Evolutionary conservation across 2,888 invertebrate genomes (phyloP).

Genomic region (Plusia festucae): DNA sequence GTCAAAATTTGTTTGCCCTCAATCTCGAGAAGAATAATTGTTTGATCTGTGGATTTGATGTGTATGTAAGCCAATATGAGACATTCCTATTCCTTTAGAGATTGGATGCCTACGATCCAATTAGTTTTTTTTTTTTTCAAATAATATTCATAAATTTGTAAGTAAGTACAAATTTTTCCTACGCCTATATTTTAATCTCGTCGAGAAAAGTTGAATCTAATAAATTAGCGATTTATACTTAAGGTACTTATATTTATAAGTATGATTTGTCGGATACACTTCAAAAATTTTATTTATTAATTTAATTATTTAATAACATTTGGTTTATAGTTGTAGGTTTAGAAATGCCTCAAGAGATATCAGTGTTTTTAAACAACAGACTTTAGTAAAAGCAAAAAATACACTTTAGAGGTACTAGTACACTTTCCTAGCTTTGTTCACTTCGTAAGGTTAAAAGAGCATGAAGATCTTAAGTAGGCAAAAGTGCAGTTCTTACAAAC

Average conservation of each 20-base stretch:
- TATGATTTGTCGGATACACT: too few species aligned
- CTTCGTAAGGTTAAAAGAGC: constrained; percentile 36
- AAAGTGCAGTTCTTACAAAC: constrained; percentile 44
- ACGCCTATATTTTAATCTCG: too few species aligned
- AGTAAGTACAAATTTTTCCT: too few species aligned
- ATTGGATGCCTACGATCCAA: too few species aligned
- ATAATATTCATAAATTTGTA: too few species aligned
- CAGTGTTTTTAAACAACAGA: neutral
- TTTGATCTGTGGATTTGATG: constrained; percentile 43
- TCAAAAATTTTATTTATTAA: too few species aligned
- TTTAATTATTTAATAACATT: too few species aligned
- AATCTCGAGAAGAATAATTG: constrained; percentile 40
- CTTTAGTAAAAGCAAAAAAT: constrained; percentile 6
- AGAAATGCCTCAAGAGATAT: too few species aligned
- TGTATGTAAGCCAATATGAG: constrained; percentile 31
- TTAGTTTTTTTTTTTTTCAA: too few species aligned
- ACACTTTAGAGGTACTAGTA: constrained; percentile 16
- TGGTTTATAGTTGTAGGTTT: too few species aligned
- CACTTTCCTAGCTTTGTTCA: constrained; percentile 30
- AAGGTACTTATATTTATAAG: too few species aligned
- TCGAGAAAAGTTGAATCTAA: neutral
- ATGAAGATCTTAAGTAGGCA: constrained; percentile 39
- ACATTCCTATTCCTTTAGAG: neutral
- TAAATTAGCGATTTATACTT: too few species aligned
- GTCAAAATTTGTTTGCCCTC: constrained; percentile 44